These are phyloP conservation scores for Autographa gamma DNA, from an alignment of 2,888 invertebrate genomes.

Conservation along the genomic window DNA sequence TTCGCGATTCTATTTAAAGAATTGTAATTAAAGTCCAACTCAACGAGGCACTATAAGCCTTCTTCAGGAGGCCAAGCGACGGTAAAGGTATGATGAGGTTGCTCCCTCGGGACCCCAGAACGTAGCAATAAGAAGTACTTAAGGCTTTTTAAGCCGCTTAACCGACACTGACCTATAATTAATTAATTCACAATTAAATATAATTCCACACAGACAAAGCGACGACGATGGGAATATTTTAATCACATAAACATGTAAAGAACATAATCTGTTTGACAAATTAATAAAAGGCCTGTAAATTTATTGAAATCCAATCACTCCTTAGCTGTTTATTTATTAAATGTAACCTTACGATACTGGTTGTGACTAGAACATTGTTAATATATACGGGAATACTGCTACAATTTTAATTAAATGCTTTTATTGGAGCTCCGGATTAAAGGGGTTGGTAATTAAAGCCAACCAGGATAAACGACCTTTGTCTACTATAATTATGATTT, in stretches of 20 bases:
- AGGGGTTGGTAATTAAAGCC: conserved; percentile 80
- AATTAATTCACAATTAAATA: not conserved
- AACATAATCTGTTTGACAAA: conserved; percentile 25
- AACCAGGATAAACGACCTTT: conserved; percentile 82
- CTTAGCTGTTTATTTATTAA: conserved; percentile 60
- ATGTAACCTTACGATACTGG: conserved; percentile 55
- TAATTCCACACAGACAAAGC: not conserved
- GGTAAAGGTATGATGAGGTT: conserved; percentile 1
- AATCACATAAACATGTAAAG: not conserved
- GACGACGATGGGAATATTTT: not conserved
- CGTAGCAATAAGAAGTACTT: conserved; percentile 3
- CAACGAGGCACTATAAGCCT: conserved; percentile 4
- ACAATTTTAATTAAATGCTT: conserved; percentile 83
- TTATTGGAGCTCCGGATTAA: conserved; percentile 79
- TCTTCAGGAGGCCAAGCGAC: not conserved
- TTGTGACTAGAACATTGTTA: conserved; percentile 58
- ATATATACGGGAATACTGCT: conserved; percentile 66
- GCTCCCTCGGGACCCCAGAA: not conserved
- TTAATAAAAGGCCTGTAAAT: conserved; percentile 39
- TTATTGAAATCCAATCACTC: conserved; percentile 50
- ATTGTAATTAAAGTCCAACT: conserved; percentile 9
- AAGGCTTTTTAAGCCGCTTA: conserved; percentile 6
- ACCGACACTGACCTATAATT: conserved; percentile 6
- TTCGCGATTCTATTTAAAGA: conserved; percentile 3
- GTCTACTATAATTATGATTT: conserved; percentile 82